Evolutionary conservation across 2,888 invertebrate species (phyloP), one percentile per base, ranked within the genome.

Genomic region (Sarcophaga variegata): DNA sequence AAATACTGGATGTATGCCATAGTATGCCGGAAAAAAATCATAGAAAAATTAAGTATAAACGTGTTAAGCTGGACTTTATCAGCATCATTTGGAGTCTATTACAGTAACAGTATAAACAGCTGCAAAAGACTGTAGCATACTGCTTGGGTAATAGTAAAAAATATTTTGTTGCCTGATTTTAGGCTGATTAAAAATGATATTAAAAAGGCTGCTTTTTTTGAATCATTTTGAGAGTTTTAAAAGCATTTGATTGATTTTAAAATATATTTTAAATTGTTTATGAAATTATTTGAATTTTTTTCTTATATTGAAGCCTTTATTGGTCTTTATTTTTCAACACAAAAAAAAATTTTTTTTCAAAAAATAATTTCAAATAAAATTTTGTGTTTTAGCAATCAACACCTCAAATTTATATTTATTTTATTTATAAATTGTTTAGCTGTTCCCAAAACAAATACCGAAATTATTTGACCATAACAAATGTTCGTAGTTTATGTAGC

Each of bases 381-480:
- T 37, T 37, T 37, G 8, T 37, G 37, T 37, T 37, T 8, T 37
- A 59, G 37, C 14, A 63, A 63, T 59, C 25, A 60, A 74, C 22
- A 74, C 45, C 27, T 74, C 12, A 62, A 81, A 66, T 37, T 37
- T 10, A 37, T 37, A 37, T 37, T 60, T 22, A 59, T 25, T 70
- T 66, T 67, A 66, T 67, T 47, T 81, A 2, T 49, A 78, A 27
- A 63, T 17, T 62, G 12, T 63, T 37, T 37, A 67, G 10, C 54
- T 70, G 47, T 10, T 10, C 22, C 27, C 47, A 37, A 37, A 37
- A 37, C 0, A 37, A 37, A 37, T 37, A 69, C 22, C 54, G 64
- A 81, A 76, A 17, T 20, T 63, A 25, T 82, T 71, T 60, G 25
- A 71, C 59, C 71, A 66, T 64, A 71, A 81, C 76, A 77, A 77